phyloP scores from a whole-genome alignment of 2,797 vertebrate genomes.

The Malacoctenus gilli region DNA sequence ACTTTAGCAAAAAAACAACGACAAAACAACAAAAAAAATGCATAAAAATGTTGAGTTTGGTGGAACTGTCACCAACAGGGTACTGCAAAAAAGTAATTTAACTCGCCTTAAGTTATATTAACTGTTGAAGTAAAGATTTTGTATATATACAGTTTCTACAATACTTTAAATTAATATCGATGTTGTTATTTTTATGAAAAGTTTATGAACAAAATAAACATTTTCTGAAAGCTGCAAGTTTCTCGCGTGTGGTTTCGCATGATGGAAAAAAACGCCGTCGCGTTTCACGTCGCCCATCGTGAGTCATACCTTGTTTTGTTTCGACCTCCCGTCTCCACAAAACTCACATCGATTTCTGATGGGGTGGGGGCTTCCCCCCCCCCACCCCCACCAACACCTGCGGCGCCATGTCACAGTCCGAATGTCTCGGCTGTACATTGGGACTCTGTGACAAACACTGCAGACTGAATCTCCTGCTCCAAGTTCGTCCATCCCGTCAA shows the following conservation, averaged over 20 bases:
- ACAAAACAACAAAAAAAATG: neutral
- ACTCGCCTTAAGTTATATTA: conserved; percentile 89
- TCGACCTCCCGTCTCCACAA: no score
- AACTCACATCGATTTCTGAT: no score
- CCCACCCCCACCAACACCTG: no score
- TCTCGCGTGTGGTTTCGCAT: conserved; percentile 52
- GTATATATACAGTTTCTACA: conserved; percentile 86
- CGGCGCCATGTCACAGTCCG: no score
- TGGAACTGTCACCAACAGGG: conserved; percentile 75
- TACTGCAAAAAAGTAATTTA: conserved; percentile 77
- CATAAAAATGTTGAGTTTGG: conserved; percentile 63
- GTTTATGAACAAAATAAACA: conserved; percentile 87
- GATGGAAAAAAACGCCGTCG: conserved; percentile 7
- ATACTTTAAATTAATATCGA: conserved; percentile 85
- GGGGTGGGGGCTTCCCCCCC: no score
- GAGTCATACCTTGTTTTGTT: no score
- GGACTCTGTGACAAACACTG: no score
- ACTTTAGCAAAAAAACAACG: conserved; percentile 53
- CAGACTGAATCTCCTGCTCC: conserved; percentile 42
- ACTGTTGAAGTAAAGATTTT: conserved; percentile 83
- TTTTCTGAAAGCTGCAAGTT: conserved; percentile 77
- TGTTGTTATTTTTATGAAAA: conserved; percentile 90
- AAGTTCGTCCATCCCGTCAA: conserved; percentile 37
- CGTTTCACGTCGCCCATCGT: conserved; percentile 19
- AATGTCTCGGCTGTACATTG: no score